A percentile compares a stretch with the other conserved stretches of the same genome.
Conservation (phyloP, 2,888 invertebrate species). For the Acleris emargana region DNA sequence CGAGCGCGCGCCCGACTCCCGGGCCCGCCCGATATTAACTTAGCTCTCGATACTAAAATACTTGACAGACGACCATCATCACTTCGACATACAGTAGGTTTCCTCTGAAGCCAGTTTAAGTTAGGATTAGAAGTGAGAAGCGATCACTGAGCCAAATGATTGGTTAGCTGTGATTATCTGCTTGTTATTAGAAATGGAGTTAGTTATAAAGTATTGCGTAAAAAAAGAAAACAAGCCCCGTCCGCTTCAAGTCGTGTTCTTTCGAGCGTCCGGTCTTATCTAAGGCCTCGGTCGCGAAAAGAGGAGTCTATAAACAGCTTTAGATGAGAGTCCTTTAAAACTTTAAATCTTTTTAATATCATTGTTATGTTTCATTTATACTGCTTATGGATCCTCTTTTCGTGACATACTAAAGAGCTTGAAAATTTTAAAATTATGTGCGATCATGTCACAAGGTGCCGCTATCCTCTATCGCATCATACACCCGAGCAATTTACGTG, state of each 20-base stretch:
- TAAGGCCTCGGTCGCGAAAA: slow-evolving; percentile 42
- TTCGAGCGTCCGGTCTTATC: slow-evolving; percentile 46
- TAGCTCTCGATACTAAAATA: background rate
- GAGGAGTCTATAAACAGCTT: slow-evolving; percentile 5
- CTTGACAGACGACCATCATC: too few relatives aligned
- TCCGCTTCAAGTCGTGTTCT: slow-evolving; percentile 48
- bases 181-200: slow-evolving; percentile 43
- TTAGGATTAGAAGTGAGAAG: slow-evolving; percentile 64
- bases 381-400: slow-evolving; percentile 17
- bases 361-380: background rate
- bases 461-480: slow-evolving; percentile 48
- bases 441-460: slow-evolving; percentile 46
- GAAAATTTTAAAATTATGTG: slow-evolving; percentile 39
- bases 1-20: background rate
- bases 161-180: slow-evolving; percentile 56
- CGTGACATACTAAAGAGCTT: slow-evolving; percentile 18
- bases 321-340: background rate
- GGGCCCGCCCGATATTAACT: background rate
- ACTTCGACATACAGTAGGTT: slow-evolving; percentile 13
- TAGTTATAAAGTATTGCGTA: slow-evolving; percentile 52
- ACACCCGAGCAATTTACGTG: slow-evolving; percentile 24
- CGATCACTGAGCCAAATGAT: slow-evolving; percentile 58
- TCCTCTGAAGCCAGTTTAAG: slow-evolving; percentile 47
- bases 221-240: slow-evolving; percentile 63
- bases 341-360: background rate